Percentiles rank a stretch among this genome's conserved stretches.
Conservation (phyloP, 2,113 vertebrate genomes). For the Stegastes partitus region DNA sequence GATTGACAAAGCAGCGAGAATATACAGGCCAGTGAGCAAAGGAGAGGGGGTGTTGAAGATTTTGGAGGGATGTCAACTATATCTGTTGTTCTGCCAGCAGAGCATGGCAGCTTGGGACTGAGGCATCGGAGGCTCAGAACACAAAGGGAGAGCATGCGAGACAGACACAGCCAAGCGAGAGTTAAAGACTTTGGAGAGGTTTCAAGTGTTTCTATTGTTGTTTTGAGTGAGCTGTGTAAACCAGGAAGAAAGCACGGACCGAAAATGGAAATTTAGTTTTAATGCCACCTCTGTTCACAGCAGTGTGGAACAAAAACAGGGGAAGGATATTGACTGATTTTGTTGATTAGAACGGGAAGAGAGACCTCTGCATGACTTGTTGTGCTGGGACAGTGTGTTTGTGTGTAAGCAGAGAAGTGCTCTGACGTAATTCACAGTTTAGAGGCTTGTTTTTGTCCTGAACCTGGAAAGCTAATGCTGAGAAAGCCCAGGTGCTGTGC, state of each 20-base stretch:
- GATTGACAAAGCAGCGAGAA: constrained; percentile 46
- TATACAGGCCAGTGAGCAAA: constrained; percentile 54
- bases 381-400: constrained; percentile 37
- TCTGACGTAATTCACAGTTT: constrained; percentile 32
- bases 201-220: constrained; percentile 68
- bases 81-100: constrained; percentile 63
- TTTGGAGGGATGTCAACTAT: constrained; percentile 61
- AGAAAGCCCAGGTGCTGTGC: constrained; percentile 53
- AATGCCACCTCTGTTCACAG: constrained; percentile 37
- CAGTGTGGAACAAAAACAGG: constrained; percentile 27
- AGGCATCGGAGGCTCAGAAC: constrained; percentile 40
- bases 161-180: constrained; percentile 49
- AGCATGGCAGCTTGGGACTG: constrained; percentile 39
- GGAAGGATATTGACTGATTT: constrained; percentile 53
- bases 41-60: constrained; percentile 30
- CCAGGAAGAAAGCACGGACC: constrained; percentile 36
- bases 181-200: constrained; percentile 62
- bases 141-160: constrained; percentile 29
- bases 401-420: constrained; percentile 33
- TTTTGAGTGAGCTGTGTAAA: constrained; percentile 34
- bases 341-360: constrained; percentile 52
- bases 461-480: constrained; percentile 27
- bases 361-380: constrained; percentile 35
- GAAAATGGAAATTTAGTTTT: constrained; percentile 53
- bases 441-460: constrained; percentile 42